Conservation (phyloP, 1,140 invertebrate genomes). For the Aethina tumida region DNA sequence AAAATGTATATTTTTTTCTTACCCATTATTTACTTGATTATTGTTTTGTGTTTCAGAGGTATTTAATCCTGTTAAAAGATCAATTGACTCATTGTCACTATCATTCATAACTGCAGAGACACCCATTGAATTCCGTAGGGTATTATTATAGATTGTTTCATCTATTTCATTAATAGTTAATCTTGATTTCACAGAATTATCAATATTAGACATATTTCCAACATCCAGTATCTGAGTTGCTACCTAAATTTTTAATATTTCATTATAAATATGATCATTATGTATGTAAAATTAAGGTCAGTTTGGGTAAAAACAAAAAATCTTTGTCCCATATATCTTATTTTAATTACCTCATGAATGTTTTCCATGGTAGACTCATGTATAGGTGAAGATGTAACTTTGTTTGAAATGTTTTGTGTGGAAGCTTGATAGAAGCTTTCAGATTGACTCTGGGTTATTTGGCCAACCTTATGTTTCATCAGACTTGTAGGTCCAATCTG, state of each 20-base stretch:
- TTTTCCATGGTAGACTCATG: no score
- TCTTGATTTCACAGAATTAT: no score
- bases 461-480: conserved; percentile 4
- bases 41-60: conserved; percentile 3
- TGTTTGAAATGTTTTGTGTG: conserved; percentile 16
- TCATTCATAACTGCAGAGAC: conserved; percentile 5
- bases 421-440: conserved; percentile 17
- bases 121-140: not conserved
- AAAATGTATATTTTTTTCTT: not conserved
- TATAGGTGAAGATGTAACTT: no score
- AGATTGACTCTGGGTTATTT: conserved; percentile 13
- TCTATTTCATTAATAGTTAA: conserved; percentile 5
- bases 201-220: not conserved
- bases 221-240: no score
- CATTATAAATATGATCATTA: not conserved
- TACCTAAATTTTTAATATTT: not conserved
- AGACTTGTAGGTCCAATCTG: conserved; percentile 1
- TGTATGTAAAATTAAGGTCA: not conserved
- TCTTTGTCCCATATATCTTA: no score
- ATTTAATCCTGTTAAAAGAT: conserved; percentile 16
- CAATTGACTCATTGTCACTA: conserved; percentile 16
- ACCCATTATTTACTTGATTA: conserved; percentile 1
- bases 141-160: not conserved
- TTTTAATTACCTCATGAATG: no score
- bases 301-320: no score